These are phyloP conservation scores for Molorchus minor DNA, from an alignment of 2,888 invertebrate species.

Conservation along the genomic window DNA sequence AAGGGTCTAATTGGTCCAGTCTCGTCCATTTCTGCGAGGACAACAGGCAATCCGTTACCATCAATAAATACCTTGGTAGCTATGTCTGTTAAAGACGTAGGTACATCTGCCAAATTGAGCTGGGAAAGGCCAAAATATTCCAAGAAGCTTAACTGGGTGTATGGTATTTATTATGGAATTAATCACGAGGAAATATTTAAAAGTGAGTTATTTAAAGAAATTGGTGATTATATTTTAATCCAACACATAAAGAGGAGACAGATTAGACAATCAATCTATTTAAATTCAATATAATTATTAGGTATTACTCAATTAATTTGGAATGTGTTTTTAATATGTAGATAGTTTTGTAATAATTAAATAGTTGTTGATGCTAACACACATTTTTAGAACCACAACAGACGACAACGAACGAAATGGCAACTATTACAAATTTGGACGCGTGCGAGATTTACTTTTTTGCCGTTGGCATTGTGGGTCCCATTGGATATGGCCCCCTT, in stretches of 20 bases:
- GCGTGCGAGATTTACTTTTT: constrained; percentile 81
- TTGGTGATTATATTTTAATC: too few species aligned
- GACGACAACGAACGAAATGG: constrained; percentile 65
- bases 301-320: too few species aligned
- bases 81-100: constrained; percentile 65
- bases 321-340: too few species aligned
- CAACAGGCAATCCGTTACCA: constrained; percentile 64
- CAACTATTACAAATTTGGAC: constrained; percentile 70
- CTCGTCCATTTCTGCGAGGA: constrained; percentile 59
- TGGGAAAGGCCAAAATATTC: constrained; percentile 73
- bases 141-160: constrained; percentile 69
- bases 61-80: constrained; percentile 64
- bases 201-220: constrained; percentile 62
- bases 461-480: constrained; percentile 72
- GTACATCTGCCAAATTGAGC: constrained; percentile 70
- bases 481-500: constrained; percentile 74
- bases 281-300: too few species aligned
- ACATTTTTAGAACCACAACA: constrained; percentile 28
- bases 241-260: too few species aligned
- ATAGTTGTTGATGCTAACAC: not conserved
- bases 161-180: constrained; percentile 77
- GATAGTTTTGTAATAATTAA: too few species aligned
- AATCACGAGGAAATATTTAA: constrained; percentile 68
- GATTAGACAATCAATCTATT: too few species aligned
- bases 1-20: constrained; percentile 68